phyloP scores from a whole-genome alignment of 2,888 invertebrate species.

The Aelia acuminata region DNA sequence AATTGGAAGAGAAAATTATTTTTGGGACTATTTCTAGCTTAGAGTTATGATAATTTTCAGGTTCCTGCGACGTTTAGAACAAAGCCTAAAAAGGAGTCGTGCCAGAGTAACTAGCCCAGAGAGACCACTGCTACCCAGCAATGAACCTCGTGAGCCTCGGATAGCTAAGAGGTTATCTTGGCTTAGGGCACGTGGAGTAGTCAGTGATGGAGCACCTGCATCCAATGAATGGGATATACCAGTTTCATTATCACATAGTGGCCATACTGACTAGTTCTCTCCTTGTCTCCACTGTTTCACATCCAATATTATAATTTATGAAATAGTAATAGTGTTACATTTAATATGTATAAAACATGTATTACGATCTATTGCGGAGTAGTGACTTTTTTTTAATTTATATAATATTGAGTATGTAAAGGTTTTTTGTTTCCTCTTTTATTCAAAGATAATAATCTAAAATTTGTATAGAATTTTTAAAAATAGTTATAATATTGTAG shows the following conservation, averaged over 20 bases:
- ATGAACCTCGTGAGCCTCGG: slow-evolving; percentile 45
- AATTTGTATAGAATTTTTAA: neutral
- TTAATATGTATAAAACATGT: neutral
- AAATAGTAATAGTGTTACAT: slow-evolving; percentile 1
- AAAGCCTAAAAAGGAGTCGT: slow-evolving; percentile 80
- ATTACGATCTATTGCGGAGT: neutral
- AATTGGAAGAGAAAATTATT: neutral
- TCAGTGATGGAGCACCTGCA: slow-evolving; percentile 55
- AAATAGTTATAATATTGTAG: neutral
- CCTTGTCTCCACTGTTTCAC: slow-evolving; percentile 32
- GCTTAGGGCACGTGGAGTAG: slow-evolving; percentile 63
- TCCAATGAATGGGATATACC: slow-evolving; percentile 39
- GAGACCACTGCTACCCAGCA: slow-evolving; percentile 60
- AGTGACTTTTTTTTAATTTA: neutral
- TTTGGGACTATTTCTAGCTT: neutral
- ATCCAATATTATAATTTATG: neutral
- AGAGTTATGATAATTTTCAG: slow-evolving; percentile 69
- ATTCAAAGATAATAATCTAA: neutral
- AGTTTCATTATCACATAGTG: slow-evolving; percentile 33
- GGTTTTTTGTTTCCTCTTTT: slow-evolving; percentile 14
- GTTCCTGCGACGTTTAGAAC: slow-evolving; percentile 80
- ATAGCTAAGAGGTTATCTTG: slow-evolving; percentile 61
- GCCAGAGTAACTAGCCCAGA: slow-evolving; percentile 71
- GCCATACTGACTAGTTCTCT: slow-evolving; percentile 47
- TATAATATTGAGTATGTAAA: neutral